Evolutionary conservation across 2,113 vertebrate species (phyloP).

Genomic region (Microcebus murinus): DNA sequence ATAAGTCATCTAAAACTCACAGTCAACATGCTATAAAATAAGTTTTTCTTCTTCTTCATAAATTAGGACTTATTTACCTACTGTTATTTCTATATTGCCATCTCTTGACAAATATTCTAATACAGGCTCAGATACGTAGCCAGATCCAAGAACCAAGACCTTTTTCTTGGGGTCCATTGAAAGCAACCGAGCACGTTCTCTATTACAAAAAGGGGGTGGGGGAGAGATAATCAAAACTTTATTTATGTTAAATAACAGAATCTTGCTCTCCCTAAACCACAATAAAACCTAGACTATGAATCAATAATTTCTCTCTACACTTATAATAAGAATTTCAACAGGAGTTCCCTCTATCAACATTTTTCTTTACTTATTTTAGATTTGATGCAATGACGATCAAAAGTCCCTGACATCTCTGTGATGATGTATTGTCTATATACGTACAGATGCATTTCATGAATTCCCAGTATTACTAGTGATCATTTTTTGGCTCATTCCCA

Average conservation of each 20-base stretch:
- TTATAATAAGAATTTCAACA: not conserved
- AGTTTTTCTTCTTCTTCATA: not conserved
- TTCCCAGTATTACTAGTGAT: not conserved
- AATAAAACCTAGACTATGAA: not conserved
- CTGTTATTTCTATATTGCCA: constrained; percentile 89
- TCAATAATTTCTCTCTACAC: not conserved
- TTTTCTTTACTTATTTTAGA: not conserved
- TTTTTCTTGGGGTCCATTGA: constrained; percentile 90
- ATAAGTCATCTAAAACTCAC: not conserved
- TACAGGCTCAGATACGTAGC: constrained; percentile 95
- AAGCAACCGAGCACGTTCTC: constrained; percentile 89
- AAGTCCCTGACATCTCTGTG: not conserved
- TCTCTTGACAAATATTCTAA: constrained; percentile 95
- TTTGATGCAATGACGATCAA: not conserved
- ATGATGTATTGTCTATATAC: not conserved
- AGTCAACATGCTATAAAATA: not conserved
- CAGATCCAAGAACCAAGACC: constrained; percentile 94
- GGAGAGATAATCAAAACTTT: not conserved
- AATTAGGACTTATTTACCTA: constrained; percentile 88
- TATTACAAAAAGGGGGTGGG: constrained; percentile 61
- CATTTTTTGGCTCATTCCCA: not conserved
- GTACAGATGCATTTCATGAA: not conserved
- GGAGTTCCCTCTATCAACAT: not conserved
- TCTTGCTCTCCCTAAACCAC: not conserved
- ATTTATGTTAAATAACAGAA: not conserved